A percentile compares a stretch with the other conserved stretches of the same genome.
Evolutionary conservation across 2,888 invertebrate genomes (phyloP).

Genomic region (Eilema caniola): DNA sequence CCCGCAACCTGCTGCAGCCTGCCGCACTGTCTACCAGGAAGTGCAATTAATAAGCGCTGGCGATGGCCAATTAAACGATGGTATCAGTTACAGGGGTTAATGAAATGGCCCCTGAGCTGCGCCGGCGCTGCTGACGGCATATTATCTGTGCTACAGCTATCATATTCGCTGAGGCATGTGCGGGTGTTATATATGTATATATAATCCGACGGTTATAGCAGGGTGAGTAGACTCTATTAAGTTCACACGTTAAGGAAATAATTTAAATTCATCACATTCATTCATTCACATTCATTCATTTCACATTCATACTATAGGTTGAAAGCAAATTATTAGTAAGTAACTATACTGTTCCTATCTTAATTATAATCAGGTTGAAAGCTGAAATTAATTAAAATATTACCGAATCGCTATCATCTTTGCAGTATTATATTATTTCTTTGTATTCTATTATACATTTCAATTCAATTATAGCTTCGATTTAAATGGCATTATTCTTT

Average conservation of each 20-base stretch:
- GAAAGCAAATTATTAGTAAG: too few relatives aligned
- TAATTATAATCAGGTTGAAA: too few relatives aligned
- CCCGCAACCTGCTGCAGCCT: not conserved
- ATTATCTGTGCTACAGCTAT: conserved; percentile 49
- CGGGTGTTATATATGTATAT: too few relatives aligned
- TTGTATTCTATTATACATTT: too few relatives aligned
- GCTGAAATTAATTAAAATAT: too few relatives aligned
- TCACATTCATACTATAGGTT: too few relatives aligned
- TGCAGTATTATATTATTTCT: too few relatives aligned
- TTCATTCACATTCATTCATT: too few relatives aligned
- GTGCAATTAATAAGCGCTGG: conserved; percentile 37
- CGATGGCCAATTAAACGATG: conserved; percentile 49
- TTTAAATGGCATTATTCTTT: too few relatives aligned
- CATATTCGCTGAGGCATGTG: conserved; percentile 49
- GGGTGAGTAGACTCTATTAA: not conserved
- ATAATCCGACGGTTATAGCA: conserved; percentile 12
- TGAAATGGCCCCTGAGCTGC: conserved; percentile 46
- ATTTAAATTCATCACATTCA: not conserved
- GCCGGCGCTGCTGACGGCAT: conserved; percentile 7
- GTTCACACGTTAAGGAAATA: not conserved
- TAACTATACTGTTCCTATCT: too few relatives aligned
- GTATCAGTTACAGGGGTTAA: conserved; percentile 47
- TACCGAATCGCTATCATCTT: too few relatives aligned
- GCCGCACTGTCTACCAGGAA: conserved; percentile 35
- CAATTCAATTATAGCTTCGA: too few relatives aligned